phyloP scores from a whole-genome alignment of 2,797 vertebrate species.

The Syndactyla subalaris region DNA sequence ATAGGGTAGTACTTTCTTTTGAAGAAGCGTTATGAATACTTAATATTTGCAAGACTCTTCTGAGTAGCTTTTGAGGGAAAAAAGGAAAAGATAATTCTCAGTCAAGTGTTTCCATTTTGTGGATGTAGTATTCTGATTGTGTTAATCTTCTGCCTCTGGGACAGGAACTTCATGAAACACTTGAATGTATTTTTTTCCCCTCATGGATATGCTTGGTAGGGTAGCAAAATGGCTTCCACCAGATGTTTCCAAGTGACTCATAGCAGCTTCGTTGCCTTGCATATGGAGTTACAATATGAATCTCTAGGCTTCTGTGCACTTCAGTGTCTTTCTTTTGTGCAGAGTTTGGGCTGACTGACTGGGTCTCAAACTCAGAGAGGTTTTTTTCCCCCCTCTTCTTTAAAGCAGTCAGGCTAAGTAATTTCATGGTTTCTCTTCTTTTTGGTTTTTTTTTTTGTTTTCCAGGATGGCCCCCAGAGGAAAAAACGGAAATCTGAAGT shows the following conservation, averaged over 20 bases:
- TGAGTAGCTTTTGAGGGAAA: neutral
- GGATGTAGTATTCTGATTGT: neutral
- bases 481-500: conserved; percentile 97
- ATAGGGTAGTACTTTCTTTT: neutral
- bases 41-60: neutral
- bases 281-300: neutral
- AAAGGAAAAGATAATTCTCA: neutral
- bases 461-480: conserved; percentile 93
- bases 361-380: neutral
- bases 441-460: neutral
- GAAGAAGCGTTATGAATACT: neutral
- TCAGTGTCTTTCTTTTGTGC: neutral
- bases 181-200: neutral
- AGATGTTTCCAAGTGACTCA: neutral
- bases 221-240: neutral
- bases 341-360: neutral
- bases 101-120: neutral
- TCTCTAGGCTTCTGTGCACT: neutral
- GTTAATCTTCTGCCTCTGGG: neutral
- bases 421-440: neutral
- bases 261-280: neutral
- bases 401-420: neutral
- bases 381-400: neutral
- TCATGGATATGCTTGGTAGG: neutral
- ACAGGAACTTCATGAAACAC: neutral